Percentiles rank a stretch among this genome's conserved stretches.
Conservation (phyloP, 2,113 vertebrate species). For the Pavo muticus region DNA sequence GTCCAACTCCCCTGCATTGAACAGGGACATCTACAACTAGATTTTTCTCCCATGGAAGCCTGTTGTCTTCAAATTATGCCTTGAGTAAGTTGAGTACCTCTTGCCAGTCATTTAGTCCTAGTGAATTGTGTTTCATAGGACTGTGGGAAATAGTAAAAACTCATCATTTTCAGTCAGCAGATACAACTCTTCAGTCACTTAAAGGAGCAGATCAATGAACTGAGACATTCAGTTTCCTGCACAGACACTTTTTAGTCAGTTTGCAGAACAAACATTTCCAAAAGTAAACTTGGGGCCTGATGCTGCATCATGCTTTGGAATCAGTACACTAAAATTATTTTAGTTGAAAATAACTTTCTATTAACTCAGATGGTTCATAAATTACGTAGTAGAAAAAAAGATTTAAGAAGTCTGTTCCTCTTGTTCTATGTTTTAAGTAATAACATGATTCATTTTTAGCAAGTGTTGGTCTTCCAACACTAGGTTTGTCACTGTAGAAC, state of each 20-base stretch:
- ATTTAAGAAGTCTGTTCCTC: conserved; percentile 1
- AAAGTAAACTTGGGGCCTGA: neutral
- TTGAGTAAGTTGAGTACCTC: neutral
- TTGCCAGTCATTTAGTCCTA: neutral
- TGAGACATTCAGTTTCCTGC: neutral
- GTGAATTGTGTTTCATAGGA: neutral
- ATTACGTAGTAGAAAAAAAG: neutral
- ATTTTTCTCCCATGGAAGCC: neutral
- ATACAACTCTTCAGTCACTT: neutral
- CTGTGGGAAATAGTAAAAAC: neutral
- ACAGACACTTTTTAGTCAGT: neutral
- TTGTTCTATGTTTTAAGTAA: conserved; percentile 47
- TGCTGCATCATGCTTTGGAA: neutral
- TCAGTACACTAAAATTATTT: neutral
- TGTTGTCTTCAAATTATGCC: conserved; percentile 1
- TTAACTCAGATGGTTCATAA: conserved; percentile 15
- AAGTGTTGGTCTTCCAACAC: neutral
- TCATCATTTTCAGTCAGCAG: neutral
- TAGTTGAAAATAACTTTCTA: neutral
- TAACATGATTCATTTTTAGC: neutral
- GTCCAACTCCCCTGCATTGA: too few relatives aligned
- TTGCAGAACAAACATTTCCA: neutral
- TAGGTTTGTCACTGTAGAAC: neutral
- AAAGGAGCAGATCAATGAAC: neutral
- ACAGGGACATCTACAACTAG: too few relatives aligned